Evolutionary conservation across 2,888 invertebrate species (phyloP).

Genomic region (Pristionchus maxplancki): DNA sequence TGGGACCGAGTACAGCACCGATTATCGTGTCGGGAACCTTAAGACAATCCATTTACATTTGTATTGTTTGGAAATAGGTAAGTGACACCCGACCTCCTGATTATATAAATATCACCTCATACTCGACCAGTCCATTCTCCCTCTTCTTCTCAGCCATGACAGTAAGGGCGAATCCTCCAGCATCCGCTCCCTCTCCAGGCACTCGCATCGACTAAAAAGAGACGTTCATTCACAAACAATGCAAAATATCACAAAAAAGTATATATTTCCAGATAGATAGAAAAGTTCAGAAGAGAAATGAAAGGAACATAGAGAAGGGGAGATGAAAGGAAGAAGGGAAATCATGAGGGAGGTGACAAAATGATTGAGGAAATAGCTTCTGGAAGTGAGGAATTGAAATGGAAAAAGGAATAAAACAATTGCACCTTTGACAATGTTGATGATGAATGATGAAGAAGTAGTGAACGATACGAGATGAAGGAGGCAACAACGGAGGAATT

Average conservation of each 20-base stretch:
- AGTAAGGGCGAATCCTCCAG: constrained; percentile 50
- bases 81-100: too few species aligned
- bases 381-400: constrained; percentile 3
- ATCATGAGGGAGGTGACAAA: neutral
- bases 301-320: neutral
- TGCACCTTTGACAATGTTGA: constrained; percentile 43
- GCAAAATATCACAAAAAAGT: neutral
- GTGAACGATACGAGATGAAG: constrained; percentile 35
- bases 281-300: neutral
- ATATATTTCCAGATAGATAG: neutral
- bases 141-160: constrained; percentile 52
- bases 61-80: too few species aligned
- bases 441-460: constrained; percentile 38
- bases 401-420: constrained; percentile 29
- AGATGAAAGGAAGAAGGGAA: constrained; percentile 24
- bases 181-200: constrained; percentile 50
- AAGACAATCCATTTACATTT: too few species aligned
- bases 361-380: neutral
- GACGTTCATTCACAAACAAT: too few species aligned
- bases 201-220: neutral
- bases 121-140: constrained; percentile 41
- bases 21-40: constrained; percentile 95
- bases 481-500: constrained; percentile 33
- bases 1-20: constrained; percentile 96
- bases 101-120: constrained; percentile 37